Conservation (phyloP, 1,140 invertebrate species). For the Macrostomum lignano region DNA sequence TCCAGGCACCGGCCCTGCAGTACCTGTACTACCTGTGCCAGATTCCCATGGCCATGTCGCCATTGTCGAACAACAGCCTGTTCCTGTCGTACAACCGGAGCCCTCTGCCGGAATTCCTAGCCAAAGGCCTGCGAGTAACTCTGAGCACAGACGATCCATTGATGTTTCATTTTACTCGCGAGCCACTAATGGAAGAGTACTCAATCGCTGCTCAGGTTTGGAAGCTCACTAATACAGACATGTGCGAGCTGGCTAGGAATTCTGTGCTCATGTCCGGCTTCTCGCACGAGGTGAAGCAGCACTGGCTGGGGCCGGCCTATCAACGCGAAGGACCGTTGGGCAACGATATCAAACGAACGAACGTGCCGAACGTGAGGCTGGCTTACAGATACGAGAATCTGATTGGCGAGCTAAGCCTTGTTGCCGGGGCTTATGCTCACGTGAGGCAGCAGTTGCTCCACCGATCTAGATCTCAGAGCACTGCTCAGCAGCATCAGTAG, state of each 20-base stretch:
- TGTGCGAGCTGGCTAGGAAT: constrained; percentile 89
- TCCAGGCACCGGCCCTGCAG: constrained; percentile 78
- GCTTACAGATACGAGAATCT: constrained; percentile 52
- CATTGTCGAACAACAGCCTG: constrained; percentile 85
- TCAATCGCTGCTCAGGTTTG: constrained; percentile 94
- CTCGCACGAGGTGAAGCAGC: constrained; percentile 80
- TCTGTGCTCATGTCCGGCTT: constrained; percentile 92
- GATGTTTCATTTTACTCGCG: no score
- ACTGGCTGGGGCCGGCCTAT: constrained; percentile 87
- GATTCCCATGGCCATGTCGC: constrained; percentile 96
- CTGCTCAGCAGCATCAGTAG: no score
- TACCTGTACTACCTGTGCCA: constrained; percentile 91
- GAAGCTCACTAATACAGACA: constrained; percentile 89
- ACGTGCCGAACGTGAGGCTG: constrained; percentile 88
- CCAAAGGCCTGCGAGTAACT: constrained; percentile 65
- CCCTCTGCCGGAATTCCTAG: constrained; percentile 81
- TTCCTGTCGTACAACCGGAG: constrained; percentile 96
- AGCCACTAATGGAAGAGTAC: constrained; percentile 97
- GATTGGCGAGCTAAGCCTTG: constrained; percentile 50
- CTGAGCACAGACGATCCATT: constrained; percentile 89
- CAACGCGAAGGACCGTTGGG: constrained; percentile 73
- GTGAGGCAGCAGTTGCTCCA: no score
- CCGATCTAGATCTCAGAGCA: no score
- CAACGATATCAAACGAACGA: constrained; percentile 84
- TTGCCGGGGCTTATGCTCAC: no score